Evolutionary conservation across 2,888 invertebrate species (phyloP), one percentile per base, ranked within the genome.

Genomic region (Mongoloraphidia duomilia): DNA sequence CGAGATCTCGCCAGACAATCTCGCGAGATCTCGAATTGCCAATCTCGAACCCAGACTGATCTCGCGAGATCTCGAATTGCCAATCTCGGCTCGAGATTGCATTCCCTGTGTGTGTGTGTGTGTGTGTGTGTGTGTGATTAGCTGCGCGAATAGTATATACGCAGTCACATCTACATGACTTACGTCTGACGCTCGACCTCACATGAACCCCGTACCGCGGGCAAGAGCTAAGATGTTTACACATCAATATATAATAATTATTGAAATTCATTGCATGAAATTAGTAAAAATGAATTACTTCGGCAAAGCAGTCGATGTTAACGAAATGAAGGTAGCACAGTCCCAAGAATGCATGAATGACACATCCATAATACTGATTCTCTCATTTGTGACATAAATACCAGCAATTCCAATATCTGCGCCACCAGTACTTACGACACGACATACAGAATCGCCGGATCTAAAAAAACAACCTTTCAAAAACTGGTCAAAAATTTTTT

Each of bases 241-340:
- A 8, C 11, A 14, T 46, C 46, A 11, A 14, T 38, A 26, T 14
- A 10, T 47, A 9, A 35, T 39, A 9, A 34, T 9, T 33, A 9
- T 40, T 35, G 34, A n/a, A 44, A 10, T 26, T 13, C 17, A 33
- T 3, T 17, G n/a, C 13, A 12, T 3, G 5, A 38, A 38, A 12
- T 38, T n/a, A 13, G 13, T 12, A 38, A 38, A 38, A 38, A 26
- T 8, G 14, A 17, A 42, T 57, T 62, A 77, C 83, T 82, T 79
- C 34, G 87, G 86, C 49, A 88, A 66, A 5, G 88, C 87, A 43
- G 82, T 84, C 2, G 87, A 87, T 51, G 84, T 78, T 6, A 84
- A 64, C 0, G 86, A 83, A 44, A 87, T 76, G 60, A 87, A 88
- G 2, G 79, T 73, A 6, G 85, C 87, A 62, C 87, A 88, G 60